Percentiles rank a stretch among this genome's conserved stretches.
phyloP scores from a whole-genome alignment of 2,113 vertebrate genomes.

The Artemisiospiza belli region DNA sequence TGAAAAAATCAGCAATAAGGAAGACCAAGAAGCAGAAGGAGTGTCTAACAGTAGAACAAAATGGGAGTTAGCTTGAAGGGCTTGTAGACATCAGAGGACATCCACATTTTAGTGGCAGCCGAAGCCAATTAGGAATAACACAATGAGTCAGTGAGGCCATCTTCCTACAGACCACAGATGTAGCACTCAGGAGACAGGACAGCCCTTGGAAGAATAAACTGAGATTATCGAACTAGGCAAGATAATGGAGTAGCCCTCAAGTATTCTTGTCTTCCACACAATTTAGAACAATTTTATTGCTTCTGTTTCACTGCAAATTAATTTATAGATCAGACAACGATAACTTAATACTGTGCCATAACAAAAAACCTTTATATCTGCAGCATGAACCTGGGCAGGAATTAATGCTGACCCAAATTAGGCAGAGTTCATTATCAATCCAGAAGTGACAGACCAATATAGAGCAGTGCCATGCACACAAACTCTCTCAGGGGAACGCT shows the following conservation, averaged over 20 bases:
- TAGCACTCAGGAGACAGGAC: background rate
- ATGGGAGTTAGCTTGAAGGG: background rate
- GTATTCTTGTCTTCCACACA: background rate
- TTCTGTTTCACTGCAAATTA: background rate
- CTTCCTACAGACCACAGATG: background rate
- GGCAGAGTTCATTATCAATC: background rate
- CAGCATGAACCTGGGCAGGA: background rate
- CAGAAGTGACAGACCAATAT: background rate
- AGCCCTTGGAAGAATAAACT: background rate
- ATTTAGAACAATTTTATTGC: background rate
- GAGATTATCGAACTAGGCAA: background rate
- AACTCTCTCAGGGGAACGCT: background rate
- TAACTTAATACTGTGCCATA: background rate
- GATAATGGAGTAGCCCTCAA: background rate
- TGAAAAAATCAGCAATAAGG: background rate
- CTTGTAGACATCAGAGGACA: background rate
- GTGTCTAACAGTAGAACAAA: background rate
- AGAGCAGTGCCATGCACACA: background rate
- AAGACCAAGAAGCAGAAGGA: background rate
- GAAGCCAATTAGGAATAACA: background rate
- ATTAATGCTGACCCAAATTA: background rate
- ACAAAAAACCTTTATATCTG: background rate
- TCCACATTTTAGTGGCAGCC: background rate
- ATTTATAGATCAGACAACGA: background rate
- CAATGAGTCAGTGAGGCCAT: background rate